phyloP scores from a whole-genome alignment of 2,113 vertebrate species.

The Syngnathus floridae region DNA sequence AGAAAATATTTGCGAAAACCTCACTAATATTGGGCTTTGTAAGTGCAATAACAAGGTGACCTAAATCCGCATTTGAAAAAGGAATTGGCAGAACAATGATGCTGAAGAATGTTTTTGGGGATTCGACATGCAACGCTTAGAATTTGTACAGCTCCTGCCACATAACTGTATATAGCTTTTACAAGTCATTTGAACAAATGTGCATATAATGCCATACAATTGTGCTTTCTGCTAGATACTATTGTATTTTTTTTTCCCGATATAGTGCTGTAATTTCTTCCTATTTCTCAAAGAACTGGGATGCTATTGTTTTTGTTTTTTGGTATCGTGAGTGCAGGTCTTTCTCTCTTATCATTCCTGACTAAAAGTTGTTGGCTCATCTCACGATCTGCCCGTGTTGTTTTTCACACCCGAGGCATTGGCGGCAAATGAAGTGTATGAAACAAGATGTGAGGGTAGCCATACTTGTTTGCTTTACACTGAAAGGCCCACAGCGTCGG shows the following conservation, averaged over 20 bases:
- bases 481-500: conserved; percentile 16
- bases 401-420: conserved; percentile 27
- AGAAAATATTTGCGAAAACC: too few relatives aligned
- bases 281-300: conserved; percentile 14
- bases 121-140: neutral
- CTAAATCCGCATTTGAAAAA: too few relatives aligned
- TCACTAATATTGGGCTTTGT: too few relatives aligned
- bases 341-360: conserved; percentile 27
- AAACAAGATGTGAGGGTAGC: conserved; percentile 49
- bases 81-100: neutral
- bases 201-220: neutral
- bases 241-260: neutral
- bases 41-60: too few relatives aligned
- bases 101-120: too few relatives aligned
- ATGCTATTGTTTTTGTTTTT: conserved; percentile 22
- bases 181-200: neutral
- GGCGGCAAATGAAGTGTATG: conserved; percentile 41
- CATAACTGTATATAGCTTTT: neutral
- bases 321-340: conserved; percentile 21
- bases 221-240: neutral
- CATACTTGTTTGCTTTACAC: conserved; percentile 37
- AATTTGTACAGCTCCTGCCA: neutral
- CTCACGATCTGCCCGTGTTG: conserved; percentile 6
- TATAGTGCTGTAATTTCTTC: conserved; percentile 6
- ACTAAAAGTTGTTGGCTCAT: conserved; percentile 10